A percentile compares a stretch with the other conserved stretches of the same genome.
Conservation (phyloP, 2,113 vertebrate genomes). For the Mesembrinibis cayennensis region DNA sequence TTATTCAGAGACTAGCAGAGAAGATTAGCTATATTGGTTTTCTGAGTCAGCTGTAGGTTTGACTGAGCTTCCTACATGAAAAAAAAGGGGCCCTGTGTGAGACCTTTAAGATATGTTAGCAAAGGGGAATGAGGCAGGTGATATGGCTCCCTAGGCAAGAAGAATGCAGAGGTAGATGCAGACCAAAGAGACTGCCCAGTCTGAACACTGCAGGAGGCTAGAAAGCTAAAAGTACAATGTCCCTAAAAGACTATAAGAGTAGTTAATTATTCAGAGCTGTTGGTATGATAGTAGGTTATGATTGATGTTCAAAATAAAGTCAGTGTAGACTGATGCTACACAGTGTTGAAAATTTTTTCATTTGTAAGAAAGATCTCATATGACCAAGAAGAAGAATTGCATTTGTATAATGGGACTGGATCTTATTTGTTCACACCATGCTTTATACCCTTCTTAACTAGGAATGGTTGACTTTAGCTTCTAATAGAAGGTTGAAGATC, state of each 20-base stretch:
- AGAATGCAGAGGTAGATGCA: not conserved
- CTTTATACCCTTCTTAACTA: not conserved
- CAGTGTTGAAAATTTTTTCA: not conserved
- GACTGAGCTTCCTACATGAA: not conserved
- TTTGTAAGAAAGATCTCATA: not conserved
- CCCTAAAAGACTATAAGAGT: not conserved
- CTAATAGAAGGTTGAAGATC: not conserved
- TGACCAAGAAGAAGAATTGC: not conserved
- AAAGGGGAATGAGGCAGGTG: fast-evolving
- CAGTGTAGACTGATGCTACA: not conserved
- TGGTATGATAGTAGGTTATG: not conserved
- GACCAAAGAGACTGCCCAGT: not conserved
- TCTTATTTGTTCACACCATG: not conserved
- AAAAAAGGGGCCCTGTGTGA: not conserved
- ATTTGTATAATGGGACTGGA: not conserved
- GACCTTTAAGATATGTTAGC: not conserved
- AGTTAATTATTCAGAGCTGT: not conserved
- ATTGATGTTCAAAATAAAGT: not conserved
- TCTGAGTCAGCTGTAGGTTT: not conserved
- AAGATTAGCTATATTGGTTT: not conserved
- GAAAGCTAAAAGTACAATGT: not conserved
- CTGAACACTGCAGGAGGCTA: not conserved
- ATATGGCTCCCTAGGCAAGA: not conserved
- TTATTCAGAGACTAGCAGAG: not conserved
- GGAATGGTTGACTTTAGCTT: not conserved